These are phyloP conservation scores for Lacanobia wlatinum DNA, from an alignment of 2,888 invertebrate species.

Conservation along the genomic window DNA sequence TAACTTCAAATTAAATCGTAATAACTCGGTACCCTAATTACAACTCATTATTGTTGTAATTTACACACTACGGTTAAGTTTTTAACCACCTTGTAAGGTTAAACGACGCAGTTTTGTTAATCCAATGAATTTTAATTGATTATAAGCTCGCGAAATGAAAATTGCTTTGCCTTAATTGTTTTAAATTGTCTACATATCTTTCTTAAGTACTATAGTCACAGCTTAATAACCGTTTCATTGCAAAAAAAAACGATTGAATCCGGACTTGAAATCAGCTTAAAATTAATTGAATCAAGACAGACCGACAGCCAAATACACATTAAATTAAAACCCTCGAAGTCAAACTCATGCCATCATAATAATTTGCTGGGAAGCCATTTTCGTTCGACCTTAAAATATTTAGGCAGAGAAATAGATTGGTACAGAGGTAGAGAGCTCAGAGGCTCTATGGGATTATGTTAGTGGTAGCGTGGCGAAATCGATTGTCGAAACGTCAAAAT, in stretches of 20 bases:
- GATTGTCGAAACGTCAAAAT: no score
- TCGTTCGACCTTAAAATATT: no score
- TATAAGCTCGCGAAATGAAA: constrained; percentile 12
- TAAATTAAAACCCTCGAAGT: background rate
- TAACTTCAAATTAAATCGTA: background rate
- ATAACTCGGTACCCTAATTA: constrained; percentile 10
- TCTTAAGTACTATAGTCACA: background rate
- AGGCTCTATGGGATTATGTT: no score
- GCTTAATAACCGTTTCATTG: background rate
- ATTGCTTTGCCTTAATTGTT: constrained; percentile 12
- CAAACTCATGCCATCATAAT: no score
- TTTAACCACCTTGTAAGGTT: constrained; percentile 14
- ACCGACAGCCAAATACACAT: no score
- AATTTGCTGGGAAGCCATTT: no score
- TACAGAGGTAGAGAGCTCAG: no score
- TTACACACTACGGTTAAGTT: constrained; percentile 23
- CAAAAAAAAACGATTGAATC: background rate
- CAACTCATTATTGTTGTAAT: constrained; percentile 32
- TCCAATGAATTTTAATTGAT: constrained; percentile 39
- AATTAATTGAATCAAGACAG: background rate
- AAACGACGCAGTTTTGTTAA: constrained; percentile 35
- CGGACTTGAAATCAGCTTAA: background rate
- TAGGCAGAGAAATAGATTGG: no score
- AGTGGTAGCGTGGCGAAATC: no score
- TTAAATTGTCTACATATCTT: background rate